Conservation (phyloP, 2,888 invertebrate species). For the Clepsis dumicolana region DNA sequence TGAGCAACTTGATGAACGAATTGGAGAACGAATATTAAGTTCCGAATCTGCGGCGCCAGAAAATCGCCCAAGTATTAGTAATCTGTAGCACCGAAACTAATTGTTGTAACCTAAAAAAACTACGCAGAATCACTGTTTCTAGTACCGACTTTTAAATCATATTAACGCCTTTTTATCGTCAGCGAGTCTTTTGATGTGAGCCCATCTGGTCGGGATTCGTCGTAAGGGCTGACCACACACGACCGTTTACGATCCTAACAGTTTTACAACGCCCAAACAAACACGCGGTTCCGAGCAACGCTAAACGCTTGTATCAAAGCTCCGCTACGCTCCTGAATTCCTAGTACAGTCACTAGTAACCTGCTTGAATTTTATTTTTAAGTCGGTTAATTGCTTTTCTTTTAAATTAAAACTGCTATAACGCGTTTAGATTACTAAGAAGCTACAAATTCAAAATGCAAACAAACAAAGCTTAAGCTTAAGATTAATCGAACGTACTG, state of each 20-base stretch:
- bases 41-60: neutral
- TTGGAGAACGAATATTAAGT: neutral
- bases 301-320: conserved; percentile 79
- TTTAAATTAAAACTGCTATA: conserved; percentile 18
- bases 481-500: neutral
- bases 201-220: conserved; percentile 84
- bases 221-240: conserved; percentile 86
- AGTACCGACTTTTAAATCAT: conserved; percentile 78
- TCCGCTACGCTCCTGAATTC: conserved; percentile 72
- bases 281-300: conserved; percentile 81
- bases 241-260: conserved; percentile 82
- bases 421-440: neutral
- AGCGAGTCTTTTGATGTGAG: conserved; percentile 78
- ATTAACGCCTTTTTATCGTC: conserved; percentile 82
- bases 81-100: neutral
- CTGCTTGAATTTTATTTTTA: conserved; percentile 31
- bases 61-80: neutral
- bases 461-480: neutral
- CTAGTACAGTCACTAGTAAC: conserved; percentile 57
- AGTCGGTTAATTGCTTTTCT: conserved; percentile 36
- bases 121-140: conserved; percentile 49
- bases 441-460: conserved; percentile 25
- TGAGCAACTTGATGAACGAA: neutral
- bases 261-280: conserved; percentile 84
- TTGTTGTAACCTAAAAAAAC: conserved; percentile 21